Percentiles rank a stretch among this genome's conserved stretches.
These are phyloP conservation scores for Formicarius rufipectus DNA, from an alignment of 2,113 vertebrate species.

Conservation along the genomic window DNA sequence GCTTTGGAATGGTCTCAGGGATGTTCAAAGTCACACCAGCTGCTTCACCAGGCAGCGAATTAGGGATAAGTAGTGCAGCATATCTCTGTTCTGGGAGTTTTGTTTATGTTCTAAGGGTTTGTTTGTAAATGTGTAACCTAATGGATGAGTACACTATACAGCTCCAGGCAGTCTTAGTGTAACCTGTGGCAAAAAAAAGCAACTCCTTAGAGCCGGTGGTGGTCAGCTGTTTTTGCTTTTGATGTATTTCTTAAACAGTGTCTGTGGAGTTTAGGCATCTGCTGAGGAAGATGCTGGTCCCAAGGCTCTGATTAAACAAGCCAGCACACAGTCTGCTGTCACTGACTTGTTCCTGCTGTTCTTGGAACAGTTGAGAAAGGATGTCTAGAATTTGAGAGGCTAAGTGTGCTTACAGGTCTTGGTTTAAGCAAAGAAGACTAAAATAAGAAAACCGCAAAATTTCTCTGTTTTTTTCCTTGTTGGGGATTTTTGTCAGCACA, in stretches of 20 bases:
- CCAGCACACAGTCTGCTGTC: neutral
- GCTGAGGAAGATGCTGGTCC: neutral
- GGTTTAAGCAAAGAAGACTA: neutral
- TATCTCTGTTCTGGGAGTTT: neutral
- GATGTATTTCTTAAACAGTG: neutral
- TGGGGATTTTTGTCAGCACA: neutral
- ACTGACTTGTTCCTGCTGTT: neutral
- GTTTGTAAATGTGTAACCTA: neutral
- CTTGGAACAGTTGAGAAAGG: neutral
- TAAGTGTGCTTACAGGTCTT: neutral
- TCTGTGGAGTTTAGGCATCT: neutral
- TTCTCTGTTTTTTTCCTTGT: neutral
- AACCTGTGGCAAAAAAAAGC: neutral
- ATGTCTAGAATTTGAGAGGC: neutral
- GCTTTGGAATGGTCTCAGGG: neutral
- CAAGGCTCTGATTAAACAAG: neutral
- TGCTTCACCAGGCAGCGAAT: neutral
- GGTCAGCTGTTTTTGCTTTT: neutral
- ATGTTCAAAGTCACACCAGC: neutral
- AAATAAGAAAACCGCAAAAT: constrained; percentile 11
- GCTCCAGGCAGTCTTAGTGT: neutral
- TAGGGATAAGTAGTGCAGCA: neutral
- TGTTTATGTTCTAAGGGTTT: neutral
- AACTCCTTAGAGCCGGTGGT: neutral
- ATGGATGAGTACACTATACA: neutral